Evolutionary conservation across 2,797 vertebrate species (phyloP).

Genomic region (Gymnocypris eckloni): DNA sequence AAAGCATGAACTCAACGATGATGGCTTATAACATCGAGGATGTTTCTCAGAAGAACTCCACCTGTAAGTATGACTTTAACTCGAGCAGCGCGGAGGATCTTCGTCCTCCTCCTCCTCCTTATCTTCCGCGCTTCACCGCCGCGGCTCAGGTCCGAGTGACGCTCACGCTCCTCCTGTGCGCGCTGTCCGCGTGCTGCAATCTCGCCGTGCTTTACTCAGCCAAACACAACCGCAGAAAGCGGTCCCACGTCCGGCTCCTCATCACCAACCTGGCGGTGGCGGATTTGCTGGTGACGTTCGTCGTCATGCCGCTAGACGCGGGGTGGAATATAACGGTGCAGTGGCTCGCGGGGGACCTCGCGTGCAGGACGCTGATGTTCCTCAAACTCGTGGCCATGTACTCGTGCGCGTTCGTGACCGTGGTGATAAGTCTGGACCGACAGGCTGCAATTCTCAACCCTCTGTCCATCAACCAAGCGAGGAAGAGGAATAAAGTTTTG

Average conservation of each 20-base stretch:
- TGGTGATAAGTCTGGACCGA: conserved; percentile 83
- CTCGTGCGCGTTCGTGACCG: conserved; percentile 82
- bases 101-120: conserved; percentile 34
- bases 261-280: conserved; percentile 82
- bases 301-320: conserved; percentile 86
- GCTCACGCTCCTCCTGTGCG: conserved; percentile 80
- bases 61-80: background rate
- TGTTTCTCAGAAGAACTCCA: conserved; percentile 17
- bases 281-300: conserved; percentile 83
- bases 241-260: conserved; percentile 81
- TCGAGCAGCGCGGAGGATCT: background rate
- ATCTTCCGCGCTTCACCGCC: conserved; percentile 81
- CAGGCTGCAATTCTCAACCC: conserved; percentile 84
- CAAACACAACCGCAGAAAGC: conserved; percentile 73
- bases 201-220: conserved; percentile 79
- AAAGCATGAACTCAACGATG: conserved; percentile 2
- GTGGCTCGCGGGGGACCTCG: conserved; percentile 81
- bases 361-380: conserved; percentile 84
- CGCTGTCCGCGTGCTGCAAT: conserved; percentile 79
- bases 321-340: conserved; percentile 86
- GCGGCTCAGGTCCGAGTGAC: conserved; percentile 82
- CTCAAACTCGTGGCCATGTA: conserved; percentile 85
- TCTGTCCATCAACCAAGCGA: conserved; percentile 80
- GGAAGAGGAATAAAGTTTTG: conserved; percentile 81
- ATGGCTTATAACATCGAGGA: background rate